phyloP scores from a whole-genome alignment of 2,113 vertebrate species.

The Etia nguti region DNA sequence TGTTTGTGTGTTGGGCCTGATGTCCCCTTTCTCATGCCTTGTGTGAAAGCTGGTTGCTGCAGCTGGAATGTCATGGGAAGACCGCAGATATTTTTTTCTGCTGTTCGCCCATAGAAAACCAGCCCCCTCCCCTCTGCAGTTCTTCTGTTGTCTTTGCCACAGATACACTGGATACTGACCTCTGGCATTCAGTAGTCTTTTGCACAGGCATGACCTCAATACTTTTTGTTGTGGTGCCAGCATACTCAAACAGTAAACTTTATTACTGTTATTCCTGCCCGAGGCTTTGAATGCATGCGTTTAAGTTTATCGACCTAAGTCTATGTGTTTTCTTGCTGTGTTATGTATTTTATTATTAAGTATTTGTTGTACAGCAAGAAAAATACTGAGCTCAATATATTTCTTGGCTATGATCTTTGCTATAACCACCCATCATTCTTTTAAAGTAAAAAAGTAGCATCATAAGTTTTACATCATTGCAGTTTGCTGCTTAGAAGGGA shows the following conservation, averaged over 20 bases:
- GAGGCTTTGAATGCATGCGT: neutral
- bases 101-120: neutral
- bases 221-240: neutral
- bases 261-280: neutral
- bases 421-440: neutral
- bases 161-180: constrained; percentile 11
- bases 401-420: neutral
- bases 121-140: neutral
- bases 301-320: neutral
- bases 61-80: constrained; percentile 42
- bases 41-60: constrained; percentile 4
- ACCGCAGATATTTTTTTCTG: neutral
- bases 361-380: neutral
- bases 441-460: neutral
- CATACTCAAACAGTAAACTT: neutral
- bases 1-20: neutral
- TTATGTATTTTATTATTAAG: neutral
- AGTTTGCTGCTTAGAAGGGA: neutral
- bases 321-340: neutral
- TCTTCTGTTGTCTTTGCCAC: constrained; percentile 24
- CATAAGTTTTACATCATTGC: neutral
- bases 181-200: constrained; percentile 15
- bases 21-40: neutral
- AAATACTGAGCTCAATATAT: neutral
- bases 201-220: neutral